Conservation (phyloP, 1,140 invertebrate genomes). For the Halyomorpha halys region DNA sequence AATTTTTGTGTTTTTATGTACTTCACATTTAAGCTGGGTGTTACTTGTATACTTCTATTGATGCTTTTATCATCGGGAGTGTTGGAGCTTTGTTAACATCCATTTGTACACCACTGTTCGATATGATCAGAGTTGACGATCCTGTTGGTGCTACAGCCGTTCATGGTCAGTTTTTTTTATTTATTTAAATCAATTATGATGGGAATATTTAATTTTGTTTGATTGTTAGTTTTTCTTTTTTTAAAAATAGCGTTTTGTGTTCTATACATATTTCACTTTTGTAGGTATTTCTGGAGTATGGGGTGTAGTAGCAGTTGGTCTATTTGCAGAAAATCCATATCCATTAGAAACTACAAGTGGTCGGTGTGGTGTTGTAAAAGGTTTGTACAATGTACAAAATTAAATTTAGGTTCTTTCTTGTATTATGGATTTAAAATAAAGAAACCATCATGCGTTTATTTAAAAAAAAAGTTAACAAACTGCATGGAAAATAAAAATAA, state of each 20-base stretch:
- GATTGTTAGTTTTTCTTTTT: no score
- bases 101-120: conserved; percentile 56
- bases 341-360: conserved; percentile 67
- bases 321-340: conserved; percentile 78
- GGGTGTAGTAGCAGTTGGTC: conserved; percentile 75
- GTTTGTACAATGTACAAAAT: conserved; percentile 34
- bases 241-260: no score
- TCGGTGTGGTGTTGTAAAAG: conserved; percentile 67
- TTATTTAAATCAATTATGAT: neutral
- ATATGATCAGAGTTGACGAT: conserved; percentile 71
- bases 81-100: conserved; percentile 67
- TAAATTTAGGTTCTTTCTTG: no score
- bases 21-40: conserved; percentile 56
- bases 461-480: no score
- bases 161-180: conserved; percentile 50
- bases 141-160: conserved; percentile 83
- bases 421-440: no score
- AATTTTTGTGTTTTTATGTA: no score
- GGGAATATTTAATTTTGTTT: no score
- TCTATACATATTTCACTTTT: neutral
- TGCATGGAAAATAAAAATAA: no score
- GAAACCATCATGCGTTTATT: no score
- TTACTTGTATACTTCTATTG: conserved; percentile 76
- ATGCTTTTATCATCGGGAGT: conserved; percentile 70
- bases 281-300: conserved; percentile 49